A percentile compares a stretch with the other conserved stretches of the same genome.
phyloP scores from a whole-genome alignment of 2,113 vertebrate genomes.

The Conger conger region DNA sequence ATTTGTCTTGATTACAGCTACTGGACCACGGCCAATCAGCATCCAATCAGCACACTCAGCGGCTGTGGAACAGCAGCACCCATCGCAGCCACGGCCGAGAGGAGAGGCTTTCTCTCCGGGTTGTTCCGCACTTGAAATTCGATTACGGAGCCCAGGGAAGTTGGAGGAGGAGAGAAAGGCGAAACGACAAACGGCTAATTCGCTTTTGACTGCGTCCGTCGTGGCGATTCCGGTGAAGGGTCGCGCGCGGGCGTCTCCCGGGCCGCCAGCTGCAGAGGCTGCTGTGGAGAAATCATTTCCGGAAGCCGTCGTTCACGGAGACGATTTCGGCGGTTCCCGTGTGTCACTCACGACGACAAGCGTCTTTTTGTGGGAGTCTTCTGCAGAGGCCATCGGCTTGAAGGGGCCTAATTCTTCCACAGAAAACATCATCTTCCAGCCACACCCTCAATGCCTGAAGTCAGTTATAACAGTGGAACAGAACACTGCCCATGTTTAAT shows the following conservation, averaged over 20 bases:
- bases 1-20: slow-evolving; percentile 7
- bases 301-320: not conserved
- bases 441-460: not conserved
- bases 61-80: not conserved
- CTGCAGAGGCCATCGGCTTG: not conserved
- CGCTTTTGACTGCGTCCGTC: not conserved
- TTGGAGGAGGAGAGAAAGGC: not conserved
- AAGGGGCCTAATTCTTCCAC: not conserved
- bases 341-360: not conserved
- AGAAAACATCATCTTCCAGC: not conserved
- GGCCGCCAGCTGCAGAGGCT: not conserved
- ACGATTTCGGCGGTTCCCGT: not conserved
- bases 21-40: not conserved
- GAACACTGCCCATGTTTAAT: not conserved
- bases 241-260: not conserved
- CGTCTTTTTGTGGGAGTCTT: not conserved
- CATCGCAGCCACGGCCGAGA: not conserved
- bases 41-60: not conserved
- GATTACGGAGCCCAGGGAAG: not conserved
- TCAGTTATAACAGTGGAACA: not conserved
- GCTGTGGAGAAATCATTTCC: not conserved
- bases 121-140: not conserved
- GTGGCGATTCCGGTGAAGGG: not conserved
- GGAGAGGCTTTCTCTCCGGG: no score
- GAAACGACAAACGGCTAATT: not conserved